Evolutionary conservation across 2,888 invertebrate species (phyloP).

Genomic region (Synergus umbraculus): DNA sequence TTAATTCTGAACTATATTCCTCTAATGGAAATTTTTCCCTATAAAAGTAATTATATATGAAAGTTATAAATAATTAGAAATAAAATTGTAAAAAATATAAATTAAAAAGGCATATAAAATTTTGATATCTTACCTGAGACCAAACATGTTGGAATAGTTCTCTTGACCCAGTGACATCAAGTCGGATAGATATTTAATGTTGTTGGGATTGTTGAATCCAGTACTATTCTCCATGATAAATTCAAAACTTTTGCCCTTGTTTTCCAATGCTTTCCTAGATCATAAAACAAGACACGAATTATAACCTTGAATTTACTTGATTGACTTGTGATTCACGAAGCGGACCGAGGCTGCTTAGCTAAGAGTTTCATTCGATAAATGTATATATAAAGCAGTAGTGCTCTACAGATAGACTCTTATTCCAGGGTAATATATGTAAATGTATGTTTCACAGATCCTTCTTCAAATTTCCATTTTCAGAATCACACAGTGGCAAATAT

Average conservation of each 20-base stretch:
- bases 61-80: neutral
- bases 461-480: conserved; percentile 32
- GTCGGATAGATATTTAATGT: conserved; percentile 89
- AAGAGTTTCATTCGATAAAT: conserved; percentile 65
- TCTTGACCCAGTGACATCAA: conserved; percentile 85
- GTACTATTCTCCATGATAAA: conserved; percentile 89
- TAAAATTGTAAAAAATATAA: neutral
- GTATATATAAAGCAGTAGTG: conserved; percentile 17
- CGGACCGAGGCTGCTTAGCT: conserved; percentile 71
- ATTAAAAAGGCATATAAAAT: conserved; percentile 6
- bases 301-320: conserved; percentile 13
- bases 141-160: conserved; percentile 84
- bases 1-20: conserved; percentile 90
- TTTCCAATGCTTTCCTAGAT: conserved; percentile 87
- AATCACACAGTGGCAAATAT: conserved; percentile 45
- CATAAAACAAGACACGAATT: conserved; percentile 64
- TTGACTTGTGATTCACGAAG: conserved; percentile 42
- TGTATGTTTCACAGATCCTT: conserved; percentile 36
- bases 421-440: neutral
- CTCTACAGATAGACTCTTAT: conserved; percentile 24
- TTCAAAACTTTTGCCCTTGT: conserved; percentile 89
- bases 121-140: conserved; percentile 81
- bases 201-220: conserved; percentile 94
- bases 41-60: conserved; percentile 52
- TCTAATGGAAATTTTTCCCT: conserved; percentile 88